A percentile compares a stretch with the other conserved stretches of the same genome.
phyloP scores from a whole-genome alignment of 1,140 invertebrate species.

The Zaprionus ghesquierei region DNA sequence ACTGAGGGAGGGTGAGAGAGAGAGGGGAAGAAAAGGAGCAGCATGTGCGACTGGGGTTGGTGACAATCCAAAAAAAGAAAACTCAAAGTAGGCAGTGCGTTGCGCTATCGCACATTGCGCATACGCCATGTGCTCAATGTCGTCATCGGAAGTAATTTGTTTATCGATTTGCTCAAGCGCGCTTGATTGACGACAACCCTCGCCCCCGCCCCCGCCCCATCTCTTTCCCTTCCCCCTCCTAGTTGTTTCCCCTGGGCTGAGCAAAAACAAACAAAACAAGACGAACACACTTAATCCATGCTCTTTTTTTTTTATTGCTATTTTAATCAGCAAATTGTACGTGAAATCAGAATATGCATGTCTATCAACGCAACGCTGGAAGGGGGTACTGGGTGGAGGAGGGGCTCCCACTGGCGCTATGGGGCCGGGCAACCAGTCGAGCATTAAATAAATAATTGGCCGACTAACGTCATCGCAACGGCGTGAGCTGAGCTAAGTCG shows the following conservation, averaged over 20 bases:
- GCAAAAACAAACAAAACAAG: neutral
- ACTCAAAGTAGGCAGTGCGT: neutral
- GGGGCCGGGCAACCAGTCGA: constrained; percentile 39
- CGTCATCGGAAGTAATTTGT: constrained; percentile 70
- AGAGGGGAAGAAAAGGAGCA: neutral
- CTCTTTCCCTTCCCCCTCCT: neutral
- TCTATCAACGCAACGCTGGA: neutral
- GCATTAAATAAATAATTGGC: constrained; percentile 59
- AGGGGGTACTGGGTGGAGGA: neutral
- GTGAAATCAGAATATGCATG: constrained; percentile 24
- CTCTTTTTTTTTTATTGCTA: constrained; percentile 3
- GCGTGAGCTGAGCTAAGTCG: neutral
- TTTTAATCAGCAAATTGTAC: constrained; percentile 34
- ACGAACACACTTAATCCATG: neutral
- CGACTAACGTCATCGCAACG: constrained; percentile 35
- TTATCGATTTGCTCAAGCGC: constrained; percentile 53
- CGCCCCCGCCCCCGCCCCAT: neutral
- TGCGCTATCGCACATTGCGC: constrained; percentile 42
- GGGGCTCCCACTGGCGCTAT: neutral
- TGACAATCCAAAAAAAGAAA: too few relatives aligned
- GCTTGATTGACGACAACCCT: constrained; percentile 32
- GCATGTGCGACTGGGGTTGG: neutral
- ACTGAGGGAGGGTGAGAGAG: neutral
- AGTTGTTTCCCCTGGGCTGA: neutral
- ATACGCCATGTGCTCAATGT: constrained; percentile 69